phyloP scores from a whole-genome alignment of 2,888 invertebrate species.

The Laspeyria flexula region DNA sequence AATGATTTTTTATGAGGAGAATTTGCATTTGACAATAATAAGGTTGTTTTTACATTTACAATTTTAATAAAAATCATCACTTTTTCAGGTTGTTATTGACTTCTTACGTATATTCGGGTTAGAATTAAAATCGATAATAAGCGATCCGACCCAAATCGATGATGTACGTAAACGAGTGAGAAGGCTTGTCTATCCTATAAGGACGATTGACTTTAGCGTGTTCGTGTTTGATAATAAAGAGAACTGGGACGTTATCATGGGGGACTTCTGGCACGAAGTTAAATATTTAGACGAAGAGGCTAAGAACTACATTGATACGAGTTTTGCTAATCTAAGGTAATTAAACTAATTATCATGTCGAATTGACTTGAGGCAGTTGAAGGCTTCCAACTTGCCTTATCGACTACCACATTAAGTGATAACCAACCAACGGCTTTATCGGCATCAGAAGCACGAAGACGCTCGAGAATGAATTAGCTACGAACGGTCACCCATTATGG shows the following conservation, averaged over 20 bases:
- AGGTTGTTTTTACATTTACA: too few species aligned
- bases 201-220: slow-evolving; percentile 93
- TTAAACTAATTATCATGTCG: not conserved
- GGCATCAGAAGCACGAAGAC: too few species aligned
- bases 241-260: slow-evolving; percentile 94
- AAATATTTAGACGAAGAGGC: slow-evolving; percentile 92
- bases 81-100: slow-evolving; percentile 90
- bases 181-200: slow-evolving; percentile 90
- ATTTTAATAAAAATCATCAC: too few species aligned
- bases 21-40: too few species aligned
- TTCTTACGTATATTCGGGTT: slow-evolving; percentile 96
- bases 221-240: slow-evolving; percentile 92
- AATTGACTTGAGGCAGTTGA: too few species aligned
- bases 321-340: slow-evolving; percentile 91
- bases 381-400: too few species aligned
- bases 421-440: too few species aligned
- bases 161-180: slow-evolving; percentile 93
- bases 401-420: too few species aligned
- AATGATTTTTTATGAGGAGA: too few species aligned
- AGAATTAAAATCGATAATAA: slow-evolving; percentile 94
- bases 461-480: too few species aligned
- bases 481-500: too few species aligned
- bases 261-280: slow-evolving; percentile 91
- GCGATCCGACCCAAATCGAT: slow-evolving; percentile 94
- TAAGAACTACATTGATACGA: slow-evolving; percentile 93